Conservation (phyloP, 2,888 invertebrate species). For the Sepiola atlantica region DNA sequence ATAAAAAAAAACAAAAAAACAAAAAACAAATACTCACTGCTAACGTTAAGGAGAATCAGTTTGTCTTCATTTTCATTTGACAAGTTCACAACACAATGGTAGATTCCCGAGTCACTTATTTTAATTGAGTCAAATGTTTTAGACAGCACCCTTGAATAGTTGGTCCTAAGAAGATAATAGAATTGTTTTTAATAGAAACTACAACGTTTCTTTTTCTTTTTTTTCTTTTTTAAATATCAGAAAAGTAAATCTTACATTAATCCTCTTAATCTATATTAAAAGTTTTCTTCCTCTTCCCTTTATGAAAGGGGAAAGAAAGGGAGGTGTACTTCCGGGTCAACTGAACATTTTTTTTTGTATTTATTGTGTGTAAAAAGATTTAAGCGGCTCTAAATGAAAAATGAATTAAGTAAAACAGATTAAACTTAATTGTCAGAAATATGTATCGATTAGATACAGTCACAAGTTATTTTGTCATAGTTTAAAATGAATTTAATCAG, state of each 20-base stretch:
- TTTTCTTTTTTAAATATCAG: too few relatives aligned
- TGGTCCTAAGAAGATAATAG: slow-evolving; percentile 35
- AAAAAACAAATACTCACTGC: not conserved
- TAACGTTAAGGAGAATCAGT: slow-evolving; percentile 34
- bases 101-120: not conserved
- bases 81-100: not conserved
- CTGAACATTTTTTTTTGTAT: not conserved
- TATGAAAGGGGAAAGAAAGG: not conserved
- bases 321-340: not conserved
- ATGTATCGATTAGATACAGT: not conserved
- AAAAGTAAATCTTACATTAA: not conserved
- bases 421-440: not conserved
- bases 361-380: not conserved
- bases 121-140: slow-evolving; percentile 33
- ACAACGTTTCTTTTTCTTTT: not conserved
- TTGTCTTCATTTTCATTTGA: not conserved
- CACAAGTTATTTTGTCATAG: not conserved
- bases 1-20: not conserved
- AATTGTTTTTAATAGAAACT: not conserved
- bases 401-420: not conserved
- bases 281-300: not conserved
- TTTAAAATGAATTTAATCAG: too few relatives aligned
- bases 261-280: not conserved
- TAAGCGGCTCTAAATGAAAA: not conserved
- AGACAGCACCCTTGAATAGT: slow-evolving; percentile 34